Evolutionary conservation across 2,888 invertebrate genomes (phyloP), one percentile per base, ranked within the genome.

Genomic region (Phengaris arion): DNA sequence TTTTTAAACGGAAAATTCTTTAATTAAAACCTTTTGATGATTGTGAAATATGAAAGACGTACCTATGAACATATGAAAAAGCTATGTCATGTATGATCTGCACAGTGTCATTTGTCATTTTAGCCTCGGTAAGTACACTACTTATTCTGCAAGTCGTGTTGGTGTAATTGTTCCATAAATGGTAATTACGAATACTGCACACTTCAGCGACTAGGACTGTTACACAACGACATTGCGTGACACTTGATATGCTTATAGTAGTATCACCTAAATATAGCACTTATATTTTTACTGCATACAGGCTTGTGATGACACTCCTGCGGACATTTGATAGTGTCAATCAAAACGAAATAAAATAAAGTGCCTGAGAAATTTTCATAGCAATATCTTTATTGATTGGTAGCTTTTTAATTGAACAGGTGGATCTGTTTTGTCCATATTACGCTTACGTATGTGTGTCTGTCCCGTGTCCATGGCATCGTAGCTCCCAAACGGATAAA

Each of bases 221-320:
- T 64, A 45, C 64, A 35, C 35, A 64, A 35, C 64, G 6, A 64
- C 64, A 64, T 64, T 64, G 64, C 64, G 35, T 64, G 35, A 45
- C 59, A 64, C 12, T 12, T 15, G 12, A 35, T 64, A 64, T 45
- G 64, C 64, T 64, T 45, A 64, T 64, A 35, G 35, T 45, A 45
- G 35, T 12, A 35, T 45, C 64, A 35, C 35, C 12, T 64, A 35
- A 45, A 64, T 64, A 64, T 12, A 1, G 35, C 12, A 45, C 64
- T 13, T 2, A 13, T 64, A 6, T 64, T 64, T 52, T 52, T 10
- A 10, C 35, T 35, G 7, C 15, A 54, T 45, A 12, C 13, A 22
- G 35, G 64, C 12, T 64, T 64, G 35, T 64, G 64, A 64, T 35
- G 64, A 35, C 35, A 64, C 64, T 12, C 6, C 64, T 64, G 35